Evolutionary conservation across 2,888 invertebrate genomes (phyloP).

Genomic region (Calliphora vomitoria): DNA sequence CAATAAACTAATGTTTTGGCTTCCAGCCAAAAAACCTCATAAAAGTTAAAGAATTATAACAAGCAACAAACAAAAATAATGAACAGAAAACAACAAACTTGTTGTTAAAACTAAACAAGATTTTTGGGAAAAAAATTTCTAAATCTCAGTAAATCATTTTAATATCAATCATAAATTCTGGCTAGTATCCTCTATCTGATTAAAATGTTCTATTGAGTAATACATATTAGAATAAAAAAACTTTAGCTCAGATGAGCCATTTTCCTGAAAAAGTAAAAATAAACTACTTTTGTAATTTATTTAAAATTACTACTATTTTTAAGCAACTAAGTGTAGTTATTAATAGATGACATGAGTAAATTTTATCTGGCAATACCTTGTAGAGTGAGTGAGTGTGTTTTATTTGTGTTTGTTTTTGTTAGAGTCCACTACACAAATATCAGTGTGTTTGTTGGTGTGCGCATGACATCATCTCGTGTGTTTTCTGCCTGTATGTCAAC

Average conservation of each 20-base stretch:
- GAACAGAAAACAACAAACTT: background rate
- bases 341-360: background rate
- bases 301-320: too few species aligned
- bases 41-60: constrained; percentile 65
- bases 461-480: background rate
- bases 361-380: background rate
- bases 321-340: background rate
- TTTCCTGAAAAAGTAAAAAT: background rate
- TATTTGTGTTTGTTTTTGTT: constrained; percentile 18
- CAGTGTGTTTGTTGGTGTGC: background rate
- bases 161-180: background rate
- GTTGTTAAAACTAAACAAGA: background rate
- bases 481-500: background rate
- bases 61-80: background rate
- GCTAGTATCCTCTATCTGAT: too few species aligned
- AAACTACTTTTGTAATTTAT: background rate
- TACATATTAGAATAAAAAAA: too few species aligned
- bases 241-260: background rate
- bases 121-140: background rate
- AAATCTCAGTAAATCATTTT: background rate
- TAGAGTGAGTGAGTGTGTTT: background rate
- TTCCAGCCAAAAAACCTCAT: constrained; percentile 43
- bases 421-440: background rate
- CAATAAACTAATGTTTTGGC: constrained; percentile 48
- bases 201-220: too few species aligned